A percentile compares a stretch with the other conserved stretches of the same genome.
These are phyloP conservation scores for Brachyptera risi DNA, from an alignment of 2,888 invertebrate species.

Conservation along the genomic window DNA sequence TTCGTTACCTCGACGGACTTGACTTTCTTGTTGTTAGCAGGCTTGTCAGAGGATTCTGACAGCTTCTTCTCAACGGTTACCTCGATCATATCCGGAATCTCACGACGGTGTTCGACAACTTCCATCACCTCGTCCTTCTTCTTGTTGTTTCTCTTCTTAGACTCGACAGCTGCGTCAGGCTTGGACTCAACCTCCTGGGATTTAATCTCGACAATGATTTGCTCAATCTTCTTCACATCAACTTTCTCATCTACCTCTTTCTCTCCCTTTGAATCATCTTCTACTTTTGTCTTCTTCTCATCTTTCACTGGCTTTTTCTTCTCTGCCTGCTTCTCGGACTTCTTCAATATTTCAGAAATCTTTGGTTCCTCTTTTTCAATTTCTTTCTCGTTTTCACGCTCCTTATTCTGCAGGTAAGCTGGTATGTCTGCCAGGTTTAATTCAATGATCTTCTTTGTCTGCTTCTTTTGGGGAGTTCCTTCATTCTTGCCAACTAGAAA, in stretches of 20 bases:
- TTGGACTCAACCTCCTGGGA: slow-evolving; percentile 25
- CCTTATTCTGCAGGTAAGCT: slow-evolving; percentile 22
- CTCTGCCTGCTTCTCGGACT: slow-evolving; percentile 41
- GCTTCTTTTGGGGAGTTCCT: slow-evolving; percentile 41
- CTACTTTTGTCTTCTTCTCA: slow-evolving; percentile 33
- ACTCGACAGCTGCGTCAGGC: slow-evolving; percentile 36
- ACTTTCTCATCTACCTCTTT: slow-evolving; percentile 35
- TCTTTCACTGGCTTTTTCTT: slow-evolving; percentile 40
- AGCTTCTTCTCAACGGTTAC: slow-evolving; percentile 42
- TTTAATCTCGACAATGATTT: slow-evolving; percentile 34
- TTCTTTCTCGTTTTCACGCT: slow-evolving; percentile 41
- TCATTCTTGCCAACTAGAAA: too few relatives aligned
- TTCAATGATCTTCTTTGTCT: slow-evolving; percentile 42
- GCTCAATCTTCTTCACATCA: slow-evolving; percentile 38
- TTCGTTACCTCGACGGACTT: slow-evolving; percentile 29
- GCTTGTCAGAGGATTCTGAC: slow-evolving; percentile 33
- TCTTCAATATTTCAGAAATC: slow-evolving; percentile 41
- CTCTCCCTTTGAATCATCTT: slow-evolving; percentile 35
- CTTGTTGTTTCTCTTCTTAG: slow-evolving; percentile 52
- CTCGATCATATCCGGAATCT: slow-evolving; percentile 36
- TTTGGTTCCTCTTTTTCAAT: slow-evolving; percentile 38
- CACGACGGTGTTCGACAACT: slow-evolving; percentile 2
- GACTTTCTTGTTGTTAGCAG: slow-evolving; percentile 25
- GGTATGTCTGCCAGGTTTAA: not conserved
- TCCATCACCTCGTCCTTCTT: slow-evolving; percentile 38